Conservation (phyloP, 2,113 vertebrate genomes). For the Perca flavescens region DNA sequence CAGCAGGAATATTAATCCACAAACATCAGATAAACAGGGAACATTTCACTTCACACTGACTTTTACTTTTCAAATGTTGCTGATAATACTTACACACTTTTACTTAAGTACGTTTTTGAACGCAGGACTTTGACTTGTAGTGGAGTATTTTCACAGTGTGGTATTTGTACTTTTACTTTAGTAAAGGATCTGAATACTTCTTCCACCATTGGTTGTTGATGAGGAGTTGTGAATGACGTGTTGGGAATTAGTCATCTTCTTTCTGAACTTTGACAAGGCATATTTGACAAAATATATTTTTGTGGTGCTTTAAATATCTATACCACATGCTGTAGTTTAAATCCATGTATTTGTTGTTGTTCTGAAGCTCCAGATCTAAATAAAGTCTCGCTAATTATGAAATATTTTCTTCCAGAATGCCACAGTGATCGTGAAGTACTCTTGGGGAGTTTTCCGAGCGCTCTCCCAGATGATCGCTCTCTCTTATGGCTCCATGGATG, state of each 20-base stretch:
- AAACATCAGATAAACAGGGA: too few relatives aligned
- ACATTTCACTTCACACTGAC: not conserved
- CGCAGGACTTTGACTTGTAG: not conserved
- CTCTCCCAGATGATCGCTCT: conserved; percentile 84
- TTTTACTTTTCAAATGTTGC: not conserved
- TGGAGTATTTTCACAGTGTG: not conserved
- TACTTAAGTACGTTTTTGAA: not conserved
- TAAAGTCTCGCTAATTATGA: not conserved
- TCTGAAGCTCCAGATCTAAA: not conserved
- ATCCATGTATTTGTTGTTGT: not conserved
- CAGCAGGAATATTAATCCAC: too few relatives aligned
- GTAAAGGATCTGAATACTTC: not conserved
- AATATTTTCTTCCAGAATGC: conserved; percentile 70
- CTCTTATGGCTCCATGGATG: conserved; percentile 79
- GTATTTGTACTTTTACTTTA: not conserved
- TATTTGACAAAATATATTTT: not conserved
- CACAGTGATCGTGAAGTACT: conserved; percentile 82
- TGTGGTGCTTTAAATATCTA: not conserved
- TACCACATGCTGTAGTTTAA: not conserved
- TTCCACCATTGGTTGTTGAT: not conserved
- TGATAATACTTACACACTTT: not conserved
- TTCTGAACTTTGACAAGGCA: not conserved
- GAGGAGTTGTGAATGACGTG: not conserved
- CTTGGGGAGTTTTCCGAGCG: conserved; percentile 82
- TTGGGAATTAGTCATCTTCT: not conserved